Base-by-base conservation (phyloP, 2,113 vertebrate species). In the Mesembrinibis cayennensis region DNA sequence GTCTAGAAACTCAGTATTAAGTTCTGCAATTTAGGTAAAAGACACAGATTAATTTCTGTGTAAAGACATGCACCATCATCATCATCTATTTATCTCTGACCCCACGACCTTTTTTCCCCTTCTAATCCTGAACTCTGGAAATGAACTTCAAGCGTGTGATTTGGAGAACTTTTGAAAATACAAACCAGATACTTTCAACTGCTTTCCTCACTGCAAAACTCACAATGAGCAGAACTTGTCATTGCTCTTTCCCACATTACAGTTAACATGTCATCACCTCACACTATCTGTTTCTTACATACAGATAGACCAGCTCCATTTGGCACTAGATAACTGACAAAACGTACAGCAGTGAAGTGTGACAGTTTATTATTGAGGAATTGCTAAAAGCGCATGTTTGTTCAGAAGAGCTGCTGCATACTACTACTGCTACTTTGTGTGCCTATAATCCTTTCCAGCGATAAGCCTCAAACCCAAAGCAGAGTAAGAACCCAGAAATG, bases 401-500 rank as follows among this genome's bases (percentile, higher is more conserved):
- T 25, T 27, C 19, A 42, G 61, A 42, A 61, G 29, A 77, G 40
- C 29, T 5, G 49, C 53, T 70, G 27, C 23, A 6, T 36, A 62
- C 18, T 3, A 16, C 34, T 58, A 7, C 58, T 2, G 27, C 23
- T 26, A 8, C 81, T 19, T 32, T 5, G n/a, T 0, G 0, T 7
- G 45, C 29, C 8, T 5, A 13, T 11, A 32, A 4, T 8, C 45
- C 73, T 77, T 66, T 27, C 59, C 47, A 13, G 34, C 0, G 2
- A 29, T 4, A 61, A 36, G 78, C 25, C 53, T 66, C 65, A 66
- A 42, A 42, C 3, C 13, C 55, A 44, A n/a, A 50, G 40, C n/a
- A 34, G 26, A 63, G 21, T 21, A 81, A 50, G 30, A 74, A 71
- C 11, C 23, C 66, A 82, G 38, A 26, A 63, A 32, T 0, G 29